These are phyloP conservation scores for Actinostola sp. DNA, from an alignment of 92 coral and sea anemone genomes.

Conservation along the genomic window DNA sequence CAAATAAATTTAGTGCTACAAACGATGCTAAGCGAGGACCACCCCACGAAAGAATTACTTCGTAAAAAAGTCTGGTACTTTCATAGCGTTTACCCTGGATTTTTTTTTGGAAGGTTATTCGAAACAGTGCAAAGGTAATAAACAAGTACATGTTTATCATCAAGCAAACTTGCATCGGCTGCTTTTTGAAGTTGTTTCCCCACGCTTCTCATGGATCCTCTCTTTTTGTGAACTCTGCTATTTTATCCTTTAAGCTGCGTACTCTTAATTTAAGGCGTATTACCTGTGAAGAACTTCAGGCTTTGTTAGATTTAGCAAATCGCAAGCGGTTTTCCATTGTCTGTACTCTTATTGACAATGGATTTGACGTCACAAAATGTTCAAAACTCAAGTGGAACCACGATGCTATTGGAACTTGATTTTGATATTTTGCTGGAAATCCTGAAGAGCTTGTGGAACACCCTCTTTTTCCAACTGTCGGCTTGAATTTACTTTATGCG, in stretches of 20 bases:
- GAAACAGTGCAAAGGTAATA: conserved; percentile 23
- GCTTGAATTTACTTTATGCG: no score
- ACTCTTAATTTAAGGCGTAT: conserved; percentile 9
- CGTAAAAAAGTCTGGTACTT: conserved; percentile 35
- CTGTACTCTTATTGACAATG: no score
- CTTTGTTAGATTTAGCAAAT: no score
- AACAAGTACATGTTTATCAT: conserved; percentile 24
- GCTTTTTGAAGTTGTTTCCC: conserved; percentile 41
- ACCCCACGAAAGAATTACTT: conserved; percentile 37
- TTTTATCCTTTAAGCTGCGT: conserved; percentile 32
- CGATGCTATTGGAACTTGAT: no score
- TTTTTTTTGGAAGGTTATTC: conserved; percentile 37
- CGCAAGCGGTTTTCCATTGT: no score
- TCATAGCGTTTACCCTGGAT: conserved; percentile 39
- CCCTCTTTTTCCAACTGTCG: no score
- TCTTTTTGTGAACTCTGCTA: conserved; percentile 32
- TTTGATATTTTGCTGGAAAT: no score
- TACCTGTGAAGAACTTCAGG: no score
- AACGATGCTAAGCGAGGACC: conserved; percentile 44
- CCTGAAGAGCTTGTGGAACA: no score
- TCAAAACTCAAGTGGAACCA: no score
- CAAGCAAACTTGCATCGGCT: conserved; percentile 20
- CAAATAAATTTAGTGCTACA: conserved; percentile 35
- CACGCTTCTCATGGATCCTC: conserved; percentile 45
- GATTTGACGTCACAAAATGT: no score